These are phyloP conservation scores for Agrotis clavis DNA, from an alignment of 2,888 invertebrate species.

Conservation along the genomic window DNA sequence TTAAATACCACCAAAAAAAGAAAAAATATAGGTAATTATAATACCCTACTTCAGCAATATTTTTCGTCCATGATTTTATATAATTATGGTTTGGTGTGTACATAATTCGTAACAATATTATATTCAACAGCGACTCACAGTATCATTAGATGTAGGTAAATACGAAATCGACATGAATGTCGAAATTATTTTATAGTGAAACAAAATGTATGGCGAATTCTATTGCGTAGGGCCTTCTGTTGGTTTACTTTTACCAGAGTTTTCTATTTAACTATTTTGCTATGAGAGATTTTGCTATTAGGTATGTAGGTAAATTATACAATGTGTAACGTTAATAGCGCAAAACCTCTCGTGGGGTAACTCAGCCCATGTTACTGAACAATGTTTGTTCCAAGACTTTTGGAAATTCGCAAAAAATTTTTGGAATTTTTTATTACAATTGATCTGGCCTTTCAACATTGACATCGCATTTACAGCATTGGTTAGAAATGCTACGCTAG, in stretches of 20 bases:
- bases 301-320: neutral
- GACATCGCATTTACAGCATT: no score
- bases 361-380: no score
- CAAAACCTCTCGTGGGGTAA: no score
- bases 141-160: constrained; percentile 8
- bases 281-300: neutral
- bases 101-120: neutral
- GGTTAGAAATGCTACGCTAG: neutral
- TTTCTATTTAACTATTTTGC: neutral
- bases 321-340: no score
- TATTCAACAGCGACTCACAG: neutral
- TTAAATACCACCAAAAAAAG: no score
- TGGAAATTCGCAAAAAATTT: no score
- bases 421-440: no score
- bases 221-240: neutral
- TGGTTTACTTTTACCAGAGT: constrained; percentile 21
- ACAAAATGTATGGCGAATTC: constrained; percentile 16
- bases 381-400: no score
- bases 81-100: neutral
- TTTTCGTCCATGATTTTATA: neutral
- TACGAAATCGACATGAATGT: constrained; percentile 18
- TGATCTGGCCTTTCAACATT: neutral
- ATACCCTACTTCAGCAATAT: no score
- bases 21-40: no score
- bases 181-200: constrained; percentile 26